Conservation (phyloP, 2,888 invertebrate species). For the Danaus chrysippus region DNA sequence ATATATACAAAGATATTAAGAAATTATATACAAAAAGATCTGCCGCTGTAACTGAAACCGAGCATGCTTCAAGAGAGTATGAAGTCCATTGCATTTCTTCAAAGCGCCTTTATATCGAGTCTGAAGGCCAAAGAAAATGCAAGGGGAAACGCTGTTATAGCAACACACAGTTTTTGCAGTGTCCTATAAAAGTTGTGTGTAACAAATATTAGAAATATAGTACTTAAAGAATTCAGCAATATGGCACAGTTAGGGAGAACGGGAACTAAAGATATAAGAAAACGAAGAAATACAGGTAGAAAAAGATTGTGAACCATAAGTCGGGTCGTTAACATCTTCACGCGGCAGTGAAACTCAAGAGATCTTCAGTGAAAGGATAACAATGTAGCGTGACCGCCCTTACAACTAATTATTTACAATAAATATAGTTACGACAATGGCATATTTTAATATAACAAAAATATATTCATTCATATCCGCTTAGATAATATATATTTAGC, state of each 20-base stretch:
- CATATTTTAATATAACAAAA: not conserved
- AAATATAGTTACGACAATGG: slow-evolving; percentile 3
- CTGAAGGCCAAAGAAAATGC: slow-evolving; percentile 72
- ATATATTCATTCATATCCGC: no score
- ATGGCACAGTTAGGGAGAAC: slow-evolving; percentile 46
- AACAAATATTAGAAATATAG: slow-evolving; percentile 30
- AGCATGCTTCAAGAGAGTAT: slow-evolving; percentile 51
- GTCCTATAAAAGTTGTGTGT: slow-evolving; percentile 75
- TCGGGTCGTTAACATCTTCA: slow-evolving; percentile 58
- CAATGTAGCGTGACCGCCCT: slow-evolving; percentile 67
- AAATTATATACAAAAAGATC: slow-evolving; percentile 71
- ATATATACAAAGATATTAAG: slow-evolving; percentile 36
- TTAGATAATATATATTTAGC: no score
- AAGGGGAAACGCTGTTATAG: slow-evolving; percentile 34
- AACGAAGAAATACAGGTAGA: no score
- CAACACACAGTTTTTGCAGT: slow-evolving; percentile 75
- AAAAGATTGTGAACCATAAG: slow-evolving; percentile 46
- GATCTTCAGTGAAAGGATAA: slow-evolving; percentile 79
- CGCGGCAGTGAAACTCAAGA: slow-evolving; percentile 75
- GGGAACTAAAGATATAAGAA: not conserved
- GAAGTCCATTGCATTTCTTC: slow-evolving; percentile 65
- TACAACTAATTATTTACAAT: slow-evolving; percentile 51
- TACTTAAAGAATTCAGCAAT: slow-evolving; percentile 31
- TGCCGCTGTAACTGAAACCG: slow-evolving; percentile 66
- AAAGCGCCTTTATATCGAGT: slow-evolving; percentile 59